These are phyloP conservation scores for Tenthredo notha DNA, from an alignment of 2,888 invertebrate species.

Conservation along the genomic window DNA sequence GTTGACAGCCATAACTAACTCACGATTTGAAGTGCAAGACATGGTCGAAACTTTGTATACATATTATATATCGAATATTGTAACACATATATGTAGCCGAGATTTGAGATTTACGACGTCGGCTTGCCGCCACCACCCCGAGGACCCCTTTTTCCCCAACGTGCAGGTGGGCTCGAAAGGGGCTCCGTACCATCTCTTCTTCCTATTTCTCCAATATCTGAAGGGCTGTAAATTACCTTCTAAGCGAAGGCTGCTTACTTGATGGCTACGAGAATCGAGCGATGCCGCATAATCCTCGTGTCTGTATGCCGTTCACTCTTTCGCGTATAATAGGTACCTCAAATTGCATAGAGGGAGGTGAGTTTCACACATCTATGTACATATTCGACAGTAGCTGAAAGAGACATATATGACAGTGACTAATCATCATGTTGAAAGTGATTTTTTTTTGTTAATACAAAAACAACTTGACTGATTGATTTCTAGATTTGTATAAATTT, in stretches of 20 bases:
- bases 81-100: slow-evolving; percentile 2
- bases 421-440: not conserved
- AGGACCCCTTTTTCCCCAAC: slow-evolving; percentile 10
- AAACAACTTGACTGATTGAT: not conserved
- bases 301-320: not conserved
- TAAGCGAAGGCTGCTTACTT: slow-evolving; percentile 63
- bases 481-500: not conserved
- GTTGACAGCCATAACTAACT: not conserved
- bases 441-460: not conserved
- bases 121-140: not conserved
- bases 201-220: slow-evolving; percentile 16
- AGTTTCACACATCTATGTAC: not conserved
- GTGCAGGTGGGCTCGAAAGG: slow-evolving; percentile 1
- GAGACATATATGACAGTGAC: not conserved
- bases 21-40: not conserved
- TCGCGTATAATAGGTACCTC: not conserved
- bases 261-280: slow-evolving; percentile 60
- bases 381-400: not conserved
- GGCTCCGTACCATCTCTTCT: not conserved
- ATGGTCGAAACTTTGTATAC: not conserved
- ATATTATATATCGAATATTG: slow-evolving; percentile 9
- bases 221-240: slow-evolving; percentile 70
- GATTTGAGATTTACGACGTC: slow-evolving; percentile 32
- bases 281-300: not conserved
- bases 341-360: not conserved